Conservation (phyloP, 1,140 invertebrate species). For the Hypothenemus hampei region DNA sequence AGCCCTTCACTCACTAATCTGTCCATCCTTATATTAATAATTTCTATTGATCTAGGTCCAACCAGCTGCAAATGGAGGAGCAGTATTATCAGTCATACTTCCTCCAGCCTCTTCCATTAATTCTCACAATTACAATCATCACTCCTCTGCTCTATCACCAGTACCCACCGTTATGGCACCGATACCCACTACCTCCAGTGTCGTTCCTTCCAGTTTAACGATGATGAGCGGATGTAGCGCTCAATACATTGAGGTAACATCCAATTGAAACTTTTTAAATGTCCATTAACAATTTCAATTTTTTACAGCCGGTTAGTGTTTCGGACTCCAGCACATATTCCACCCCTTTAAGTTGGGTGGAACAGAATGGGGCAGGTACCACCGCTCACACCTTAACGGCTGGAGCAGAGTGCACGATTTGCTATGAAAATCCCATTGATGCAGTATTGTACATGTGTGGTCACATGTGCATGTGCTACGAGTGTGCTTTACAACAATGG, state of each 20-base stretch:
- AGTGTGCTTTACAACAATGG: conserved; percentile 92
- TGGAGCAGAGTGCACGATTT: conserved; percentile 84
- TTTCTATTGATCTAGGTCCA: conserved; percentile 50
- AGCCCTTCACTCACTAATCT: no score
- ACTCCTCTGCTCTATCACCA: conserved; percentile 14
- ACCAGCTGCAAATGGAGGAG: conserved; percentile 57
- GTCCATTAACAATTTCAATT: conserved; percentile 10
- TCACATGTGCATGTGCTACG: conserved; percentile 98
- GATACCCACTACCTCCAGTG: conserved; percentile 31
- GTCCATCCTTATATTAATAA: background rate
- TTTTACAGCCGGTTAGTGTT: conserved; percentile 44
- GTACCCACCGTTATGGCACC: conserved; percentile 26
- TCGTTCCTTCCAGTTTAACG: conserved; percentile 44
- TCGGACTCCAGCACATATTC: conserved; percentile 43
- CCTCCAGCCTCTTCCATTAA: conserved; percentile 54
- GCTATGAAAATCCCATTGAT: conserved; percentile 89
- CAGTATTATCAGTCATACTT: conserved; percentile 74
- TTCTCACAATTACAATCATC: conserved; percentile 36
- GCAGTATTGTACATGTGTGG: conserved; percentile 94
- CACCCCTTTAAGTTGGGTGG: conserved; percentile 41
- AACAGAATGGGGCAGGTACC: conserved; percentile 46
- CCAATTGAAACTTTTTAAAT: background rate
- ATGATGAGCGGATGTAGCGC: conserved; percentile 56
- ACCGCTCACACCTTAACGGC: conserved; percentile 45
- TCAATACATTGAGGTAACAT: conserved; percentile 55